Conservation (phyloP, 2,113 vertebrate species). For the Lepisosteus oculatus region DNA sequence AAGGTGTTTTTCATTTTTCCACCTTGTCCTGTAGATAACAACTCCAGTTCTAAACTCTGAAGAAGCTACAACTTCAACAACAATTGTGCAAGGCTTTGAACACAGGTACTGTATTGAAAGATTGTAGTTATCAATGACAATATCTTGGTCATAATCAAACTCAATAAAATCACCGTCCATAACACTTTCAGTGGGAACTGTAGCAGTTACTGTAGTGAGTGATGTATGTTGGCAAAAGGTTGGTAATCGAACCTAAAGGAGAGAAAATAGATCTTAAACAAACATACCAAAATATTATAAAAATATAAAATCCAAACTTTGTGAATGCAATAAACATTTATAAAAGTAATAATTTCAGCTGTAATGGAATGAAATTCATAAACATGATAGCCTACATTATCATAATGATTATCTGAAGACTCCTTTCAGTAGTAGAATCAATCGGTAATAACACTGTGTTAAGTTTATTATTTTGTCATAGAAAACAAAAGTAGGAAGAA, state of each 20-base stretch:
- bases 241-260: conserved; percentile 47
- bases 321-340: no score
- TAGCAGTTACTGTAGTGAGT: conserved; percentile 49
- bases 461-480: no score
- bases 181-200: conserved; percentile 32
- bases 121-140: conserved; percentile 63
- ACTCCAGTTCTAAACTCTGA: conserved; percentile 69
- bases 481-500: no score
- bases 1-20: conserved; percentile 66
- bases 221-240: conserved; percentile 56
- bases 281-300: background rate
- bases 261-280: conserved; percentile 14
- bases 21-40: conserved; percentile 75
- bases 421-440: no score
- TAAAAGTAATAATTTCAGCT: no score
- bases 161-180: conserved; percentile 66
- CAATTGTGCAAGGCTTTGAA: conserved; percentile 73
- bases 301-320: no score
- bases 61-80: conserved; percentile 74
- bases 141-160: conserved; percentile 71
- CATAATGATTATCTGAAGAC: no score
- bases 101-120: conserved; percentile 76
- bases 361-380: no score
- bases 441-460: no score
- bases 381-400: no score